A percentile compares a stretch with the other conserved stretches of the same genome.
These are phyloP conservation scores for Trissolcus brochymenae DNA, from an alignment of 2,888 invertebrate genomes.

Conservation along the genomic window DNA sequence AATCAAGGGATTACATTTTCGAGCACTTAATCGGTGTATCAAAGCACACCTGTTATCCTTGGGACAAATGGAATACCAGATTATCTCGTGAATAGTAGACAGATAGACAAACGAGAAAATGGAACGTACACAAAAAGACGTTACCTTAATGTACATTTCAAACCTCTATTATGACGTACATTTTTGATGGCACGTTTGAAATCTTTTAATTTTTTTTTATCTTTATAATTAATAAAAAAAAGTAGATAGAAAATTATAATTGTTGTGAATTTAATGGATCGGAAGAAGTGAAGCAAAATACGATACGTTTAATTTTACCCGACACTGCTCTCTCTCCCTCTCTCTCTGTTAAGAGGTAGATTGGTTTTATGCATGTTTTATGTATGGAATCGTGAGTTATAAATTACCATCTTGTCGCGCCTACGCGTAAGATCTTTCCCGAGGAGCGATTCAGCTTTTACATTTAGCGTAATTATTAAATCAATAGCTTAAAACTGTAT, in stretches of 20 bases:
- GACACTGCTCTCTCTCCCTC: not conserved
- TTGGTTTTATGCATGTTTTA: constrained; percentile 62
- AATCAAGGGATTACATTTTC: constrained; percentile 12
- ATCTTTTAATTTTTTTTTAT: too few relatives aligned
- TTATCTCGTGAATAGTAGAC: constrained; percentile 52
- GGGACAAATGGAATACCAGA: constrained; percentile 56
- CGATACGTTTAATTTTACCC: constrained; percentile 33
- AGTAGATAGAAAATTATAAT: not conserved
- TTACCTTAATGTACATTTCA: constrained; percentile 21
- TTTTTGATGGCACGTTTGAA: too few relatives aligned
- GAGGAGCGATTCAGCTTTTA: constrained; percentile 42
- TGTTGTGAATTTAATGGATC: constrained; percentile 2
- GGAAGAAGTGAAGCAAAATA: constrained; percentile 23
- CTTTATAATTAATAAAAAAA: not conserved
- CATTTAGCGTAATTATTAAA: constrained; percentile 41
- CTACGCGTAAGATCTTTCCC: constrained; percentile 61
- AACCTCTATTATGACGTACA: too few relatives aligned
- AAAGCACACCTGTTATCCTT: constrained; percentile 55
- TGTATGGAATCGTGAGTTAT: constrained; percentile 63
- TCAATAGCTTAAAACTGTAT: constrained; percentile 27
- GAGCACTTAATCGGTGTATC: constrained; percentile 53
- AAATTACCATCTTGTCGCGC: constrained; percentile 61
- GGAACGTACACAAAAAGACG: constrained; percentile 1
- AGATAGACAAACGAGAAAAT: constrained; percentile 40
- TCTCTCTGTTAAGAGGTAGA: constrained; percentile 45